Evolutionary conservation across 2,113 vertebrate species (phyloP).

Genomic region (Tiliqua scincoides): DNA sequence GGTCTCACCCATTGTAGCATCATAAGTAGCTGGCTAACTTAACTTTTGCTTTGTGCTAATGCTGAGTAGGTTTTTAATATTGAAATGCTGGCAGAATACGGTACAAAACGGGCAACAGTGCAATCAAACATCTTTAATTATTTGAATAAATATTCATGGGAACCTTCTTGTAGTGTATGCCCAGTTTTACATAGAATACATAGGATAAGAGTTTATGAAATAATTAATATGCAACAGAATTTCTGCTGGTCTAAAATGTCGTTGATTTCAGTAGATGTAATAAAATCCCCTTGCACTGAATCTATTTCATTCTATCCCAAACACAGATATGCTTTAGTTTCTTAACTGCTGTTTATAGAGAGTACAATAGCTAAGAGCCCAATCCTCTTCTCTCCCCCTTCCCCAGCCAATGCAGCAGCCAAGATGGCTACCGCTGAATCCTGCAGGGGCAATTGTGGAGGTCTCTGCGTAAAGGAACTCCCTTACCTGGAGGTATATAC

Average conservation of each 20-base stretch:
- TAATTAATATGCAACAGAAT: constrained; percentile 8
- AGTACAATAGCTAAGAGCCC: no score
- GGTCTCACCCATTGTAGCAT: not conserved
- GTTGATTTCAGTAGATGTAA: not conserved
- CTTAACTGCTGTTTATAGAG: no score
- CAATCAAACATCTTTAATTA: constrained; percentile 59
- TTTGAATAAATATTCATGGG: constrained; percentile 64
- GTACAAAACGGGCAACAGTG: constrained; percentile 56
- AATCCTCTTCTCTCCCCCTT: no score
- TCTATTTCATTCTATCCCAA: not conserved
- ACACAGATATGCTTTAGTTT: not conserved
- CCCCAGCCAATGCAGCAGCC: no score
- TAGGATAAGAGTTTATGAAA: constrained; percentile 2
- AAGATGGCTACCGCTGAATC: no score
- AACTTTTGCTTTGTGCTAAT: constrained; percentile 42
- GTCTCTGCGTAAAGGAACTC: no score
- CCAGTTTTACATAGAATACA: constrained; percentile 11
- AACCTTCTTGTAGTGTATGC: constrained; percentile 59
- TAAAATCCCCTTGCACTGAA: not conserved
- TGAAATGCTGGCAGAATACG: constrained; percentile 43
- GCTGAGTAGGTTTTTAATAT: constrained; percentile 13
- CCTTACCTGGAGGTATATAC: no score
- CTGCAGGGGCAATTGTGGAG: no score
- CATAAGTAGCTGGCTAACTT: not conserved
- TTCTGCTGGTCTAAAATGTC: constrained; percentile 14